Base-by-base conservation (phyloP, 2,888 invertebrate species). In the Meiosimyza decipiens region DNA sequence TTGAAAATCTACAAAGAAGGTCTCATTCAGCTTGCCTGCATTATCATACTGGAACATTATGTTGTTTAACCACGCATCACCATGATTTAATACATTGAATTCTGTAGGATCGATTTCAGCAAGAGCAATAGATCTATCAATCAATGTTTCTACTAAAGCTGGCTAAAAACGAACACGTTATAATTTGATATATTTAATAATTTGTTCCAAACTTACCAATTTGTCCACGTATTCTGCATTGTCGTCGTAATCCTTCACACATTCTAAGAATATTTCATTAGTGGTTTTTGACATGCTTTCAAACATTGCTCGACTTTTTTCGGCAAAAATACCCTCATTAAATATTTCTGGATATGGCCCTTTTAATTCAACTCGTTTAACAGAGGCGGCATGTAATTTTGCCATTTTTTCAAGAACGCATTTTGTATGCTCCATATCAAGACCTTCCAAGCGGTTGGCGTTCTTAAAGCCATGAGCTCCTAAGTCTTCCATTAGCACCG, bases 51-150 rank as follows among this genome's bases (percentile, higher is more conserved):
- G 75, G 16, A 83, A 83, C 73, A 84, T 83, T 16, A 85, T 80
- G 64, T 84, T 84, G 28, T 85, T 84, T 40, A 81, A 78, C 84
- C 84, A 85, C 55, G 82, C 81, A 74, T 84, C 84, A 1, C 79
- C 78, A 52, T 82, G 83, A 63, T 82, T 83, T 1, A 83, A 59
- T 2, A 80, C 82, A 77, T 79, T 79, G 15, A 83, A 80, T 15
- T 78, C 80, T 16, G 74, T 40, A 1, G 54, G 72, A 72, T 80
- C 75, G 3, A 70, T 4, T 16, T 49, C 55, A 18, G 57, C 63
- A 0, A 55, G 1, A 3, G 74, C 60, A 11, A 55, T 57, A 11
- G 28, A 65, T 16, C 62, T 28, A 33, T 77, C 71, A 7, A 74
- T 62, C 57, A 77, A 64, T 18, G 77, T 76, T 52, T 78, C 65